phyloP scores from a whole-genome alignment of 1,140 invertebrate genomes.

The Eciton burchellii region DNA sequence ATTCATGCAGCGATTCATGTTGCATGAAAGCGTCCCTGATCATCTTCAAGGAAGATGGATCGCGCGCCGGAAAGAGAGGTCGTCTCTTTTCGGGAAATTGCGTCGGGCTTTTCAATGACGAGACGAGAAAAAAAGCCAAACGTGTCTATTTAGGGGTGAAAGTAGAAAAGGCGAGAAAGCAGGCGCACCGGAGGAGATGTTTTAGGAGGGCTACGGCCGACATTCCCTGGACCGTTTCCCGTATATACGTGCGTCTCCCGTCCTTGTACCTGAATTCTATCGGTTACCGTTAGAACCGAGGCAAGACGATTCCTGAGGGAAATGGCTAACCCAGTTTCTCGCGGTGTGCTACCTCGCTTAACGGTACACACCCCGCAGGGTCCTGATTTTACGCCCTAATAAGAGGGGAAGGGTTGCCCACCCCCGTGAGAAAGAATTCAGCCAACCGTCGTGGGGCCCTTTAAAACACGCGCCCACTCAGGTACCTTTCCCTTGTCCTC shows the following conservation, averaged over 20 bases:
- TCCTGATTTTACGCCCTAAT: conserved; percentile 57
- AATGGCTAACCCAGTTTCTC: conserved; percentile 69
- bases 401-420: conserved; percentile 49
- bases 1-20: too few relatives aligned
- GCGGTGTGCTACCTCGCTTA: conserved; percentile 37
- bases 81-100: background rate
- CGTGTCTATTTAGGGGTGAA: background rate
- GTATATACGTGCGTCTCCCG: background rate
- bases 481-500: conserved; percentile 3
- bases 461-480: conserved; percentile 23
- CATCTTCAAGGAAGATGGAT: too few relatives aligned
- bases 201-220: conserved; percentile 28
- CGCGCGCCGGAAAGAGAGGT: background rate
- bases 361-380: conserved; percentile 63
- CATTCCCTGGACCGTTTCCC: conserved; percentile 17
- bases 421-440: conserved; percentile 67
- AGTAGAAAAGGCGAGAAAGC: background rate
- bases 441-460: conserved; percentile 28
- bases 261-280: conserved; percentile 60
- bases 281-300: conserved; percentile 61
- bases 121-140: background rate
- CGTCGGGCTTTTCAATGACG: background rate
- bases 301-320: conserved; percentile 34
- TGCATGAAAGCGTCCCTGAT: too few relatives aligned
- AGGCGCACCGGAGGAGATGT: conserved; percentile 7